Evolutionary conservation across 2,888 invertebrate species (phyloP), one percentile per base, ranked within the genome.

Genomic region (Dorcus parallelipipedus): DNA sequence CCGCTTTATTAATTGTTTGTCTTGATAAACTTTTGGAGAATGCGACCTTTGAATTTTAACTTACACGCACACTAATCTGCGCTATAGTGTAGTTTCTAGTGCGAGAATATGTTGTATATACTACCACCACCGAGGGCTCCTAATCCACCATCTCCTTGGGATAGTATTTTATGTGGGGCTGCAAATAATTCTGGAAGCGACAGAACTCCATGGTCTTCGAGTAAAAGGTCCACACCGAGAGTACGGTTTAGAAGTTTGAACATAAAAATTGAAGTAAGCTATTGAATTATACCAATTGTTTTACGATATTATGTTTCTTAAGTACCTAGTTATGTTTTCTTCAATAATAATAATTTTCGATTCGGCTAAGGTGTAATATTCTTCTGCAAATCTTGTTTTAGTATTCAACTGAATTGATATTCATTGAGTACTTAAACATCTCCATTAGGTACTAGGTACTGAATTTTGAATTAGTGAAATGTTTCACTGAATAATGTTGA

Each of bases 71-170:
- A 17, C 33, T 6, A 4, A 38, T 52, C 3, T 38, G 38, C 39
- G 48, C 5, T 33, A 33, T 33, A 38, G 45, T 47, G 41, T 56
- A 33, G 58, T 53, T 43, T 38, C 9, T 45, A 23, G 50, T 49
- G 52, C 42, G 54, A 54, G 50, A 63, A 47, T 53, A 79, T 82
- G 80, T 75, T 82, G 71, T 81, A 81, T 71, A 77, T 81, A 66
- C 69, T 81, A 66, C 82, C 82, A 61, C 81, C 82, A 45, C 79
- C 81, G 52, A 76, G 79, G 65, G 77, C 77, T 45, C 78, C 79
- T 52, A 79, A 78, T 63, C 79, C 80, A 58, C 79, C 81, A 52
- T 79, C 80, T 8, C 78, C 80, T 9, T 81, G 81, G 81, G 77
- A 78, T 65, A 80, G 78, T 66, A 79, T 81, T 58, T 69, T 79